Percentiles rank a stretch among this genome's conserved stretches.
These are phyloP conservation scores for Drosophila tropicalis DNA, from an alignment of 1,140 invertebrate genomes.

Conservation along the genomic window DNA sequence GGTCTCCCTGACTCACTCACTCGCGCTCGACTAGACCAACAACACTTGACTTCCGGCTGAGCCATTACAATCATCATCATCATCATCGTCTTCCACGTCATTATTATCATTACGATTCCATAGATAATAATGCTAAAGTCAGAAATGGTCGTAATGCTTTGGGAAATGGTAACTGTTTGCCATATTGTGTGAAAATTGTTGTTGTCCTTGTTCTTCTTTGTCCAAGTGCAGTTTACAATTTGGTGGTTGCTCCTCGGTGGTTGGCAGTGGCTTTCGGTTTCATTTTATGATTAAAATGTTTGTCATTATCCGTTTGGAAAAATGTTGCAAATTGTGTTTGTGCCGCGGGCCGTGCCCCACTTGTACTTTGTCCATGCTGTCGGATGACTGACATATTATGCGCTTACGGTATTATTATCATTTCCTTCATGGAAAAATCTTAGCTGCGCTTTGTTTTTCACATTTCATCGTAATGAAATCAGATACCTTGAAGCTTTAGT, in stretches of 20 bases:
- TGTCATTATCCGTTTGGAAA: conserved; percentile 83
- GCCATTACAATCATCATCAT: conserved; percentile 13
- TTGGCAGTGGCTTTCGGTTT: conserved; percentile 40
- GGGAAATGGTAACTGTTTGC: conserved; percentile 25
- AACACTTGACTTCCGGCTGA: conserved; percentile 67
- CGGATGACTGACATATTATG: neutral
- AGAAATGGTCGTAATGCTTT: neutral
- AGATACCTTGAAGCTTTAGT: too few relatives aligned
- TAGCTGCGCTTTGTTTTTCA: too few relatives aligned
- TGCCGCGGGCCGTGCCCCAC: conserved; percentile 71
- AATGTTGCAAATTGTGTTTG: conserved; percentile 83
- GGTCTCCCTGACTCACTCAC: conserved; percentile 7
- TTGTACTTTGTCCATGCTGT: conserved; percentile 35
- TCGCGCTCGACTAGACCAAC: conserved; percentile 14
- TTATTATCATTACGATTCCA: neutral
- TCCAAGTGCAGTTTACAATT: conserved; percentile 11
- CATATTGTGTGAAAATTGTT: conserved; percentile 51
- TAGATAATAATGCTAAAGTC: conserved; percentile 2
- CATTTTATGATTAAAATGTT: conserved; percentile 80
- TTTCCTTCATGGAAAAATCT: too few relatives aligned
- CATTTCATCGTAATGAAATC: too few relatives aligned
- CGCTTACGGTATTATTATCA: neutral
- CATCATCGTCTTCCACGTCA: neutral
- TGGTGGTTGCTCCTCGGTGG: conserved; percentile 9
- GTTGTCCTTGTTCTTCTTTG: conserved; percentile 38